These are phyloP conservation scores for Perithous albicinctus DNA, from an alignment of 2,888 invertebrate species.

Conservation along the genomic window DNA sequence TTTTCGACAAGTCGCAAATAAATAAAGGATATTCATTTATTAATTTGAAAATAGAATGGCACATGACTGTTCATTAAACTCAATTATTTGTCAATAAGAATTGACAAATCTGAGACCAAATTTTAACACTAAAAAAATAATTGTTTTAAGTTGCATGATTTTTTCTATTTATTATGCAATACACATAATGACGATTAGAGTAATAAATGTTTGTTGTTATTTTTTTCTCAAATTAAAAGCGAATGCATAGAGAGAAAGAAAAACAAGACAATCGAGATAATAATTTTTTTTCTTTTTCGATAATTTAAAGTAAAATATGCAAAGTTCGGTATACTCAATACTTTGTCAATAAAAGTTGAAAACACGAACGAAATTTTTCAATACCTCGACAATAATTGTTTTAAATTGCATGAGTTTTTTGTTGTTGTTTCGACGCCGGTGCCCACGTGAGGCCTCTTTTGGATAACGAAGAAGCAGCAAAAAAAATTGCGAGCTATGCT, in stretches of 20 bases:
- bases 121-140: background rate
- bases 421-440: background rate
- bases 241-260: no score
- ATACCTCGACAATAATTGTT: background rate
- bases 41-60: background rate
- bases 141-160: no score
- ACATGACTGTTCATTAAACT: background rate
- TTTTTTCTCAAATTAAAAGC: no score
- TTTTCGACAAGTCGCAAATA: background rate
- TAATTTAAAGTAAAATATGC: no score
- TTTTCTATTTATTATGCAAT: no score
- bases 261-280: no score
- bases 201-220: no score
- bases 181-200: no score
- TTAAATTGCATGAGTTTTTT: background rate
- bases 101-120: background rate
- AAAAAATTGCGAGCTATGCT: constrained; percentile 30
- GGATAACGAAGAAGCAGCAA: constrained; percentile 27
- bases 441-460: constrained; percentile 10
- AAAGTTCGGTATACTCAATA: no score
- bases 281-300: constrained; percentile 21
- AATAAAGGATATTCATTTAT: background rate
- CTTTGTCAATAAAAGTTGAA: no score
- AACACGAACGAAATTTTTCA: no score
- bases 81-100: background rate